Percentiles rank a stretch among this genome's conserved stretches.
phyloP scores from a whole-genome alignment of 2,888 invertebrate species.

The Ormyrus thymus region DNA sequence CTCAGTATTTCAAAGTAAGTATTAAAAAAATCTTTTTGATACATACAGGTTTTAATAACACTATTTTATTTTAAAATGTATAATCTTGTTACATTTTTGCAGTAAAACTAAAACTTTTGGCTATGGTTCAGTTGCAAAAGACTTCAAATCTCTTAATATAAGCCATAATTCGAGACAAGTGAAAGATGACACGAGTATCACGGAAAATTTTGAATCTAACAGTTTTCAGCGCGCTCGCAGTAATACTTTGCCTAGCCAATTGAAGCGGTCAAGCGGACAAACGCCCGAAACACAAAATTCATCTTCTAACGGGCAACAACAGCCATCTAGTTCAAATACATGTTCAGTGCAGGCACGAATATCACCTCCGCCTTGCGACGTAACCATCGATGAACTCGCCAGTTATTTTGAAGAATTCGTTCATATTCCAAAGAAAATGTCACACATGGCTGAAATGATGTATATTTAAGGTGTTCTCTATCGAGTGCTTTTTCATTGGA shows the following conservation, averaged over 20 bases:
- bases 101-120: conserved; percentile 65
- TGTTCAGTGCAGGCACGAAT: conserved; percentile 89
- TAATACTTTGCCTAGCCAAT: conserved; percentile 71
- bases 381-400: conserved; percentile 95
- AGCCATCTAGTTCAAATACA: conserved; percentile 69
- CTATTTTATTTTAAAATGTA: background rate
- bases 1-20: conserved; percentile 64
- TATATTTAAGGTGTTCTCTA: conserved; percentile 82
- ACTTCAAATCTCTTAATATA: conserved; percentile 69
- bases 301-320: conserved; percentile 57
- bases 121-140: conserved; percentile 68
- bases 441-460: conserved; percentile 99
- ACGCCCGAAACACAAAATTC: conserved; percentile 47
- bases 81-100: conserved; percentile 2
- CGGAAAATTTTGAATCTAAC: conserved; percentile 64
- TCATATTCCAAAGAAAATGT: conserved; percentile 98
- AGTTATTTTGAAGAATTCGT: conserved; percentile 97
- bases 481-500: conserved; percentile 33
- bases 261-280: too few relatives aligned
- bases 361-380: conserved; percentile 85
- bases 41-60: background rate
- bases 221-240: conserved; percentile 71
- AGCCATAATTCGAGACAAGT: conserved; percentile 62
- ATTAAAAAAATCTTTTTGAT: conserved; percentile 29
- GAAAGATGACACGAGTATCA: conserved; percentile 70